phyloP scores from a whole-genome alignment of 1,140 invertebrate species.

The Sipha flava region DNA sequence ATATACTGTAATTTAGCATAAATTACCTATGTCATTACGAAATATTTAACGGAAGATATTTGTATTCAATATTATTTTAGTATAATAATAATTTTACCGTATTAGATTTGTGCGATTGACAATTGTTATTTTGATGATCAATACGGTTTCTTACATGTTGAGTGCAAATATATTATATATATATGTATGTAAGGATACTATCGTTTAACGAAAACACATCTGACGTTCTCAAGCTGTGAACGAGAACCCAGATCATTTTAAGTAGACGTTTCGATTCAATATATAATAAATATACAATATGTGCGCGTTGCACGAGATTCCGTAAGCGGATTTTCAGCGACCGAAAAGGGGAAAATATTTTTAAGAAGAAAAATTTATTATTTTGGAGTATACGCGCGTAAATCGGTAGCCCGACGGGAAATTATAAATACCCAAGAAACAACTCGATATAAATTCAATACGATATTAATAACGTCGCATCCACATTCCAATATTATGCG shows the following conservation, averaged over 20 bases:
- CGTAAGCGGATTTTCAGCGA: not conserved
- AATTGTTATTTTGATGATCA: not conserved
- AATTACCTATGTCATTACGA: no score
- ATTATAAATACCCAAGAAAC: not conserved
- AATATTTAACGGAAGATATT: no score
- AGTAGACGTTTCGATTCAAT: conserved; percentile 13
- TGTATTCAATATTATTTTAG: no score
- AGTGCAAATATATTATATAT: not conserved
- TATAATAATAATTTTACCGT: not conserved
- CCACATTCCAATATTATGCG: not conserved
- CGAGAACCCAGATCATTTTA: conserved; percentile 13
- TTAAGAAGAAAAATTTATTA: not conserved
- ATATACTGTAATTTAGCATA: no score
- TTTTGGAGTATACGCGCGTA: not conserved
- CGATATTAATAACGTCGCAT: not conserved
- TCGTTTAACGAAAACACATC: not conserved
- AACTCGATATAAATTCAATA: not conserved
- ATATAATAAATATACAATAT: no score
- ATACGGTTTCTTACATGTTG: not conserved
- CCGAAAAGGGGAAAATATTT: not conserved
- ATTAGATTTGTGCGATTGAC: not conserved
- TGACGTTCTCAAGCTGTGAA: conserved; percentile 8
- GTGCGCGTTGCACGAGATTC: not conserved
- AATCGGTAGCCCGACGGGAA: not conserved
- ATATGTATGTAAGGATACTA: no score